Evolutionary conservation across 1,140 invertebrate genomes (phyloP).

Genomic region (Monochamus saltuarius): DNA sequence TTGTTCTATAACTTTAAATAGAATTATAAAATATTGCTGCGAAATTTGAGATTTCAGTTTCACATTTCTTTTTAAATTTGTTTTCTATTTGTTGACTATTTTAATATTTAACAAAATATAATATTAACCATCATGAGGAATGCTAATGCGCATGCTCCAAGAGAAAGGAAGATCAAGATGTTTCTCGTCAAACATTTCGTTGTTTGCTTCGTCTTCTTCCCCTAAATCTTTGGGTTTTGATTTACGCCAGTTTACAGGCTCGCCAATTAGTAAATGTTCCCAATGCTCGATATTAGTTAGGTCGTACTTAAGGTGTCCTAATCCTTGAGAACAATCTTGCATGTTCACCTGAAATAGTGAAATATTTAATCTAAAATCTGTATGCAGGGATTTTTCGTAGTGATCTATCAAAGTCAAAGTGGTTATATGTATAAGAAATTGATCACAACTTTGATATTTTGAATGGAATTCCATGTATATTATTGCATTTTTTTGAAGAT

Average conservation of each 20-base stretch:
- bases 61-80: not conserved
- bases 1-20: too few relatives aligned
- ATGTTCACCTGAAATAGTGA: constrained; percentile 59
- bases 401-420: too few relatives aligned
- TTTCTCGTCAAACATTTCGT: constrained; percentile 61
- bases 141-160: constrained; percentile 72
- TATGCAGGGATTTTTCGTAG: too few relatives aligned
- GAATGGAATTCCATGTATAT: too few relatives aligned
- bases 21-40: too few relatives aligned
- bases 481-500: too few relatives aligned
- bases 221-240: constrained; percentile 50
- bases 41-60: too few relatives aligned
- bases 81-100: not conserved
- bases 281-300: constrained; percentile 61
- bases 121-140: constrained; percentile 62
- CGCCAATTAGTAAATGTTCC: constrained; percentile 70
- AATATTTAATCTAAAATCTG: too few relatives aligned
- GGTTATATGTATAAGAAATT: too few relatives aligned
- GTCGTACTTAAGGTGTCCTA: constrained; percentile 58
- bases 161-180: constrained; percentile 78
- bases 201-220: constrained; percentile 54
- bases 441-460: too few relatives aligned
- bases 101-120: not conserved
- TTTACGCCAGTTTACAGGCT: constrained; percentile 57
- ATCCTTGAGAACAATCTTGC: constrained; percentile 58